Percentiles rank a stretch among this genome's conserved stretches.
phyloP scores from a whole-genome alignment of 2,113 vertebrate genomes.

The Gymnogyps californianus region DNA sequence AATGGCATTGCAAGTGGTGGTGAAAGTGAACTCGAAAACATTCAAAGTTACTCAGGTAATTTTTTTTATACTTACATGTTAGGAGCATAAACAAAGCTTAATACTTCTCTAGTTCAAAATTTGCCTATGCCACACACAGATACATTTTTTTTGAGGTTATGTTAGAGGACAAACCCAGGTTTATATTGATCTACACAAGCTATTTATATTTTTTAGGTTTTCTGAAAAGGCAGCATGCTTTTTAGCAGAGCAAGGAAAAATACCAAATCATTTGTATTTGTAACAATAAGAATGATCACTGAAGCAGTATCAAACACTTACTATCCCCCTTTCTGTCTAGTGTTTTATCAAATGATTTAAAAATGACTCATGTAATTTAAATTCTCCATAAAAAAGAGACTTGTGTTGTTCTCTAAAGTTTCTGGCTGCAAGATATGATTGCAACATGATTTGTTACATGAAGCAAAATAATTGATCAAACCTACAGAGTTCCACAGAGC shows the following conservation, averaged over 20 bases:
- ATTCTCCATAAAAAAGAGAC: background rate
- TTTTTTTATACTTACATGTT: accelerated
- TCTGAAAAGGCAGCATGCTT: background rate
- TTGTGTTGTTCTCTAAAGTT: background rate
- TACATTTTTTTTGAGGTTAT: background rate
- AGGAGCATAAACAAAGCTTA: background rate
- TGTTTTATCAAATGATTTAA: conserved; percentile 14
- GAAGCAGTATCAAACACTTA: background rate
- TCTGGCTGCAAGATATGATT: background rate
- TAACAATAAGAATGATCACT: background rate
- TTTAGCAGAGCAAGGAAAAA: background rate
- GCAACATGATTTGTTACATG: background rate
- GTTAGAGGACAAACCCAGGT: background rate
- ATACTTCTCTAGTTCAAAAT: background rate
- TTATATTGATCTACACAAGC: background rate
- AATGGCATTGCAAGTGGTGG: background rate
- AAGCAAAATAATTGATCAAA: conserved; percentile 24
- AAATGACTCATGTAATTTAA: conserved; percentile 29
- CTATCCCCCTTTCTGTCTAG: background rate
- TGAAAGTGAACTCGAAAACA: background rate
- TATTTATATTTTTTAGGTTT: background rate
- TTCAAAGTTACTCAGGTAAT: background rate
- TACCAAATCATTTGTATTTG: background rate
- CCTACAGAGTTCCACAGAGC: background rate
- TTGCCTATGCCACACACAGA: background rate